Evolutionary conservation across 2,797 vertebrate species (phyloP).

Genomic region (Morelia viridis): DNA sequence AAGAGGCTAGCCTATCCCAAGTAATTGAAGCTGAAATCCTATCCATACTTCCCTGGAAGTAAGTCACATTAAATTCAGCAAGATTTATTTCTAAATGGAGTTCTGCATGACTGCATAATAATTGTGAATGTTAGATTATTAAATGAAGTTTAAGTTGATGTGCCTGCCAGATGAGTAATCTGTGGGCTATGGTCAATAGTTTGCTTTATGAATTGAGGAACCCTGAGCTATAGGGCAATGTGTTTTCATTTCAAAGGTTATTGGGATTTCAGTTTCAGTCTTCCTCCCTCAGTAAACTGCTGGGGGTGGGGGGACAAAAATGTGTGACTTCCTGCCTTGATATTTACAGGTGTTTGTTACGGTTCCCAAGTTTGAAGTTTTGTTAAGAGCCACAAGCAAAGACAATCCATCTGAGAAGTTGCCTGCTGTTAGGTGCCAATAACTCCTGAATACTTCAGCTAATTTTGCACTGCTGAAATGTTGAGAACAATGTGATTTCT

Average conservation of each 20-base stretch:
- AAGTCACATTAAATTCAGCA: background rate
- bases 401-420: slow-evolving; percentile 66
- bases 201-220: background rate
- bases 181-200: background rate
- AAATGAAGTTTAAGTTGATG: background rate
- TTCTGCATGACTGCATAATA: background rate
- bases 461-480: slow-evolving; percentile 74
- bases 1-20: rapidly evolving
- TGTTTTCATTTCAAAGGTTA: background rate
- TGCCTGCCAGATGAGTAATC: no score
- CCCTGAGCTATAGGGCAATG: background rate
- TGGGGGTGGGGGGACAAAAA: background rate
- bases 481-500: slow-evolving; percentile 85
- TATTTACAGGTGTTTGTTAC: slow-evolving; percentile 12
- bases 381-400: slow-evolving; percentile 55
- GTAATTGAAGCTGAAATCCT: background rate
- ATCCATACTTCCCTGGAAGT: background rate
- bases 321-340: background rate
- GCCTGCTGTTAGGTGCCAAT: slow-evolving; percentile 78
- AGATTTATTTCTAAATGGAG: background rate
- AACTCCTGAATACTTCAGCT: slow-evolving; percentile 83
- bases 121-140: background rate
- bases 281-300: background rate
- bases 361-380: background rate
- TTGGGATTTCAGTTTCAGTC: background rate